Percentiles rank a stretch among this genome's conserved stretches.
Evolutionary conservation across 2,113 vertebrate genomes (phyloP).

Genomic region (Ovibos moschatus): DNA sequence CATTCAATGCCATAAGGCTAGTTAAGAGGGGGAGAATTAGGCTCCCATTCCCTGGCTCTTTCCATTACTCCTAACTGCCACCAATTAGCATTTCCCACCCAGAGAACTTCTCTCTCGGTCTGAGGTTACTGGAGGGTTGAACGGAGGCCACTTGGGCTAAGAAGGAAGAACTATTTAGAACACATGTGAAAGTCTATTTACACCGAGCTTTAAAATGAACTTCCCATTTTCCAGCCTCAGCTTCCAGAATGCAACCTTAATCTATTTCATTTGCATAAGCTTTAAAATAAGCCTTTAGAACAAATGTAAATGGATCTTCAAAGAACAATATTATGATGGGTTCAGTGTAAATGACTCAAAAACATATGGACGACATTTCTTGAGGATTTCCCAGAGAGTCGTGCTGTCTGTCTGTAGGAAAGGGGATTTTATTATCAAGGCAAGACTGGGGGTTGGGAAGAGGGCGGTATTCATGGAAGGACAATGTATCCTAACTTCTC

Average conservation of each 20-base stretch:
- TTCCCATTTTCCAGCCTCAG: constrained; percentile 59
- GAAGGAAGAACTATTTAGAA: constrained; percentile 44
- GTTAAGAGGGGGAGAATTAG: background rate
- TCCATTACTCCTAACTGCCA: background rate
- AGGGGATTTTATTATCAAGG: background rate
- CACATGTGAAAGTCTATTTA: constrained; percentile 65
- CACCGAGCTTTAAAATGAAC: constrained; percentile 57
- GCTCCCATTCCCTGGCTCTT: background rate
- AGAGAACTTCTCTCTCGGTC: background rate
- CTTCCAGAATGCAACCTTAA: constrained; percentile 75
- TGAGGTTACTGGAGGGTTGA: background rate
- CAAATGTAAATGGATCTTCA: constrained; percentile 77
- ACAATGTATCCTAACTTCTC: background rate
- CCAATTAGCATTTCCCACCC: background rate
- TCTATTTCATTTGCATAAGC: constrained; percentile 75
- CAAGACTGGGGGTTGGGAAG: background rate
- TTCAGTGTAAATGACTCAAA: constrained; percentile 74
- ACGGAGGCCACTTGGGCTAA: constrained; percentile 3
- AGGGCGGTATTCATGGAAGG: background rate
- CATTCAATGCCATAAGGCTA: background rate
- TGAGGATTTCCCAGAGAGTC: constrained; percentile 44
- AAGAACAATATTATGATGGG: constrained; percentile 78
- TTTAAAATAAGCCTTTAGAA: constrained; percentile 79
- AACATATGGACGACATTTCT: constrained; percentile 71
- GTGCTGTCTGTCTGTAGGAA: constrained; percentile 51